These are phyloP conservation scores for Monopis laevigella DNA, from an alignment of 2,888 invertebrate genomes.

Conservation along the genomic window DNA sequence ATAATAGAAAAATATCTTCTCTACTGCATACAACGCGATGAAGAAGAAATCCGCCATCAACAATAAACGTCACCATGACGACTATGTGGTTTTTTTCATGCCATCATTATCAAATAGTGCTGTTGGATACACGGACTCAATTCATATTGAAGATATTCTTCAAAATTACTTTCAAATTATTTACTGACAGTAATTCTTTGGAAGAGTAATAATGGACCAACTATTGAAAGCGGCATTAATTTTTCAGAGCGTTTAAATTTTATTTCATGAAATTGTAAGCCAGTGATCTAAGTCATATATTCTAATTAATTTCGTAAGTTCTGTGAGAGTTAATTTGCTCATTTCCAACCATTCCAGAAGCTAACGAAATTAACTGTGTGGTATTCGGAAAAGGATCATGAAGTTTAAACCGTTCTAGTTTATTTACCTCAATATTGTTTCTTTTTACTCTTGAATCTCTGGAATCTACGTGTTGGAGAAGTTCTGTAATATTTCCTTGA, in stretches of 20 bases:
- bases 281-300: constrained; percentile 23
- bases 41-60: constrained; percentile 27
- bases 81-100: constrained; percentile 24
- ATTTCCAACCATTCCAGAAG: constrained; percentile 25
- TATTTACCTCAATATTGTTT: constrained; percentile 21
- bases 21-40: constrained; percentile 29
- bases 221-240: constrained; percentile 21
- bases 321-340: constrained; percentile 21
- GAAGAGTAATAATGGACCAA: constrained; percentile 22
- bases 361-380: constrained; percentile 20
- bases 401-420: constrained; percentile 16
- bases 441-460: constrained; percentile 22
- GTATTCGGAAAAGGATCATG: constrained; percentile 20
- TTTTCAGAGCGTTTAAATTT: constrained; percentile 26
- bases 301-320: constrained; percentile 21
- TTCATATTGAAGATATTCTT: constrained; percentile 23
- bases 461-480: constrained; percentile 23
- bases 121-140: constrained; percentile 22
- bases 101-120: constrained; percentile 22
- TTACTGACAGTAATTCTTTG: constrained; percentile 20
- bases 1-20: constrained; percentile 23
- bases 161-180: constrained; percentile 21
- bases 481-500: no score
- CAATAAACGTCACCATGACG: constrained; percentile 22
- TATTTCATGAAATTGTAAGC: constrained; percentile 23